phyloP scores from a whole-genome alignment of 2,113 vertebrate genomes.

The Okapia johnstoni region DNA sequence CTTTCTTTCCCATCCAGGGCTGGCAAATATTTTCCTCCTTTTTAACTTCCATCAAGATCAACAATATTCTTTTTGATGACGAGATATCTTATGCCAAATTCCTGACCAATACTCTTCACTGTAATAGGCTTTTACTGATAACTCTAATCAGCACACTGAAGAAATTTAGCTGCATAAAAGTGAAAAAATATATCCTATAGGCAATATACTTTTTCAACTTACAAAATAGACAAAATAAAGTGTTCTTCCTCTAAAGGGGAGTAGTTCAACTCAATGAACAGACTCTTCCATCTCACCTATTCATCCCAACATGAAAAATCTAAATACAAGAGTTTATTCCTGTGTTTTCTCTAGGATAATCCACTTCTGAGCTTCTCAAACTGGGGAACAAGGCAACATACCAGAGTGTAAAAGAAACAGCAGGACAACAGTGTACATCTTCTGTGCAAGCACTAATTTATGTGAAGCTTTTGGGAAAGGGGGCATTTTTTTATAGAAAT shows the following conservation, averaged over 20 bases:
- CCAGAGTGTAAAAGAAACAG: neutral
- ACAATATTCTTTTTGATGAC: conserved; percentile 12
- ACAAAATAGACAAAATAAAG: neutral
- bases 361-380: neutral
- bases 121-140: neutral
- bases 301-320: neutral
- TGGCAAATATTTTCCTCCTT: neutral
- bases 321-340: neutral
- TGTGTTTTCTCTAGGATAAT: neutral
- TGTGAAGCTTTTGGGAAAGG: neutral
- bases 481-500: neutral
- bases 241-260: neutral
- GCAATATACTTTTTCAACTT: neutral
- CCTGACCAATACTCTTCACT: conserved; percentile 8
- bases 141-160: neutral
- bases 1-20: neutral
- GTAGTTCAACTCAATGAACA: neutral
- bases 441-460: neutral
- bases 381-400: neutral
- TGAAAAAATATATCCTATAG: neutral
- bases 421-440: neutral
- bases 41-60: neutral
- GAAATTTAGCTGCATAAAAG: neutral
- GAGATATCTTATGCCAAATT: conserved; percentile 5
- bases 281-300: neutral